phyloP scores from a whole-genome alignment of 2,797 vertebrate genomes.

The Xenops minutus region DNA sequence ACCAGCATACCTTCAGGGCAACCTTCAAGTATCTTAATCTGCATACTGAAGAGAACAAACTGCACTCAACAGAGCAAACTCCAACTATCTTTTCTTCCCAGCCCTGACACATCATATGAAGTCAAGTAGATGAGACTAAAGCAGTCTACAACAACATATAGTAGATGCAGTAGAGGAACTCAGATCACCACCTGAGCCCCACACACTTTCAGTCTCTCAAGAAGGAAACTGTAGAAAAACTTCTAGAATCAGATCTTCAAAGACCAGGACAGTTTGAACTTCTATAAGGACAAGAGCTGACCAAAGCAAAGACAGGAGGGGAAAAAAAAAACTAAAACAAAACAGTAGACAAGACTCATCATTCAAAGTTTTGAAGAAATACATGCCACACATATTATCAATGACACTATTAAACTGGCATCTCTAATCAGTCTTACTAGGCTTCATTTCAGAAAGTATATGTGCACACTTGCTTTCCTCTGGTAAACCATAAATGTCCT shows the following conservation, averaged over 20 bases:
- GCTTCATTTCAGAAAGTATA: not conserved
- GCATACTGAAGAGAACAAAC: not conserved
- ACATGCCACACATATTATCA: not conserved
- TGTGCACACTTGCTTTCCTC: not conserved
- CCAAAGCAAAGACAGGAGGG: not conserved
- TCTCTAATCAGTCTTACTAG: not conserved
- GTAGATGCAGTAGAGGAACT: not conserved
- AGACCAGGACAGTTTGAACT: not conserved
- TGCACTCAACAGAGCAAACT: not conserved
- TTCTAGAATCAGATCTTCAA: not conserved
- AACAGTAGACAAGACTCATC: not conserved
- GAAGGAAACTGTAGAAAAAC: not conserved
- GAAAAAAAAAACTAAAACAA: not conserved
- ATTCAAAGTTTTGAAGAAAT: not conserved
- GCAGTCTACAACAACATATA: not conserved
- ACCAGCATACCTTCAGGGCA: not conserved
- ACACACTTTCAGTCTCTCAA: not conserved
- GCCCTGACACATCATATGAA: not conserved
- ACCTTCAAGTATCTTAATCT: not conserved
- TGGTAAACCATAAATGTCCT: not conserved
- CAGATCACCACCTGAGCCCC: not conserved
- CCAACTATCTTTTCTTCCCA: not conserved
- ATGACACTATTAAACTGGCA: not conserved
- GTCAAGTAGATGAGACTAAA: not conserved
- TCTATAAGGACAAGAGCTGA: not conserved